A percentile compares a stretch with the other conserved stretches of the same genome.
Evolutionary conservation across 2,113 vertebrate species (phyloP).

Genomic region (Sphaerodactylus townsendi): DNA sequence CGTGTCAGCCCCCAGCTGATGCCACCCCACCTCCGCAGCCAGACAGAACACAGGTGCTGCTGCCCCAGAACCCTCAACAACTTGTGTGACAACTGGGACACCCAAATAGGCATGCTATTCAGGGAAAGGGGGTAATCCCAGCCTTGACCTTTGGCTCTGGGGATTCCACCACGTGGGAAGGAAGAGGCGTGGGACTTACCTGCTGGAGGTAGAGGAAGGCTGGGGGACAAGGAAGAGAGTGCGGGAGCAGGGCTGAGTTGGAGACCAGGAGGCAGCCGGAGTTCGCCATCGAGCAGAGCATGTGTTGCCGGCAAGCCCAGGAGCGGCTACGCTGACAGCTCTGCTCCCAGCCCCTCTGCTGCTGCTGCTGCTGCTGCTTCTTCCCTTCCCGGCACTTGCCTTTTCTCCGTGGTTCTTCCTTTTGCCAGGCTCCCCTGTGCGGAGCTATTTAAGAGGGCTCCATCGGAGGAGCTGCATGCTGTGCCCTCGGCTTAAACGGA

Average conservation of each 20-base stretch:
- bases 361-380: slow-evolving; percentile 57
- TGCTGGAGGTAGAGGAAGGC: slow-evolving; percentile 96
- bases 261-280: slow-evolving; percentile 94
- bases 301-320: slow-evolving; percentile 81
- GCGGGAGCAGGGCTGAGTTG: slow-evolving; percentile 92
- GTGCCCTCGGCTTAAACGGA: slow-evolving; percentile 50
- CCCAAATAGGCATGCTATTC: not conserved
- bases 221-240: slow-evolving; percentile 89
- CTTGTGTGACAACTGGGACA: not conserved
- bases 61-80: not conserved
- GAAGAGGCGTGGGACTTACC: slow-evolving; percentile 80
- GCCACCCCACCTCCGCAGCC: not conserved
- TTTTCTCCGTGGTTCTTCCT: slow-evolving; percentile 54
- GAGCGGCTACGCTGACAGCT: slow-evolving; percentile 65
- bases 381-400: slow-evolving; percentile 53
- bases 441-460: slow-evolving; percentile 65
- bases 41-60: slow-evolving; percentile 7
- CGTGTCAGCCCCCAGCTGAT: not conserved
- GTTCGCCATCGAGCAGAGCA: slow-evolving; percentile 97
- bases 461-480: slow-evolving; percentile 66
- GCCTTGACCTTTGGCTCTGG: slow-evolving; percentile 23
- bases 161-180: slow-evolving; percentile 26
- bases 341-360: slow-evolving; percentile 64
- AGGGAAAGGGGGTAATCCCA: not conserved
- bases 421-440: slow-evolving; percentile 73